Evolutionary conservation across 2,888 invertebrate species (phyloP).

Genomic region (Pseudoips prasinana): DNA sequence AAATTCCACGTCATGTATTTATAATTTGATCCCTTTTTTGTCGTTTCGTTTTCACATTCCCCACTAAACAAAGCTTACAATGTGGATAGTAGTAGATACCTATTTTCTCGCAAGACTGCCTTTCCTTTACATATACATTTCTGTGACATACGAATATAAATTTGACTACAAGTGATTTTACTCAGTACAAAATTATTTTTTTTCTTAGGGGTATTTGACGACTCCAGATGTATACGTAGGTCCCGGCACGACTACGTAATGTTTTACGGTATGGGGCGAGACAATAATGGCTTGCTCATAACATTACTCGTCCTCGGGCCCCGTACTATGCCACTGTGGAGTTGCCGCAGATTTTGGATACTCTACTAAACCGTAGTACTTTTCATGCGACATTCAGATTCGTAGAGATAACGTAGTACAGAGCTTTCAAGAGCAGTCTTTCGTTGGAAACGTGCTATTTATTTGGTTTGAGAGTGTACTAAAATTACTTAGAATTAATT

Average conservation of each 20-base stretch:
- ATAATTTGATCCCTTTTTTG: slow-evolving; percentile 17
- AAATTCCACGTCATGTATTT: slow-evolving; percentile 24
- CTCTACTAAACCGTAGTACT: slow-evolving; percentile 31
- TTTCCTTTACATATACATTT: no score
- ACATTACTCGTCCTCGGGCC: slow-evolving; percentile 78
- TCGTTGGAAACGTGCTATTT: slow-evolving; percentile 54
- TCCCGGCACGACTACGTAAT: slow-evolving; percentile 75
- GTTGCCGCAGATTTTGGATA: slow-evolving; percentile 50
- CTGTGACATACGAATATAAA: no score
- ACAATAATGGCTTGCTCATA: slow-evolving; percentile 82
- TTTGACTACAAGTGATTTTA: no score
- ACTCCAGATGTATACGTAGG: slow-evolving; percentile 61
- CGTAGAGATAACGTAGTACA: slow-evolving; percentile 44
- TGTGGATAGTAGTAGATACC: no score
- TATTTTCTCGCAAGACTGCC: no score
- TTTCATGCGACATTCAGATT: slow-evolving; percentile 23
- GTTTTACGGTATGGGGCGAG: slow-evolving; percentile 82
- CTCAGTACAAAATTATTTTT: no score
- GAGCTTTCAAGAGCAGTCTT: slow-evolving; percentile 57
- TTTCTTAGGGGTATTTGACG: slow-evolving; percentile 52
- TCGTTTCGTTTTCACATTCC: slow-evolving; percentile 14
- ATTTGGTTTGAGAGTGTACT: slow-evolving; percentile 56
- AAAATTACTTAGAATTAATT: slow-evolving; percentile 56
- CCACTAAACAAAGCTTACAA: no score
- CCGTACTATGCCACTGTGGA: slow-evolving; percentile 59